Evolutionary conservation across 2,888 invertebrate species (phyloP).

Genomic region (Deilephila elpenor): DNA sequence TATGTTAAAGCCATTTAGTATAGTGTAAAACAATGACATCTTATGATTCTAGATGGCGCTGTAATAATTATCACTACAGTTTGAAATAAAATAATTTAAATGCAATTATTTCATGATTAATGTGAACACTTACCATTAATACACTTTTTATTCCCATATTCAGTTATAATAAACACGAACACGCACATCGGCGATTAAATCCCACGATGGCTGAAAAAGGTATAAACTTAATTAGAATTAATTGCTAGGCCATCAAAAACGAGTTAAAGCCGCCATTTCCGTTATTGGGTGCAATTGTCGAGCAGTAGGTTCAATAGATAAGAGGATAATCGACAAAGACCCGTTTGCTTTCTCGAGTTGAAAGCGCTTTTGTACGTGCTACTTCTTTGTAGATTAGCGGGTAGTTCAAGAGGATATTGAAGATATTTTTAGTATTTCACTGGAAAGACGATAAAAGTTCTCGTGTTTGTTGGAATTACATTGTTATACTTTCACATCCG

Average conservation of each 20-base stretch:
- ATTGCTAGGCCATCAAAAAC: slow-evolving; percentile 9
- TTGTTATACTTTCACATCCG: slow-evolving; percentile 1
- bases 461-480: not conserved
- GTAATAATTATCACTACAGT: not conserved
- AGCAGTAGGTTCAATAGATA: slow-evolving; percentile 43
- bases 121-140: not conserved
- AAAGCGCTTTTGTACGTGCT: slow-evolving; percentile 40
- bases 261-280: slow-evolving; percentile 17
- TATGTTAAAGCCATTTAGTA: not conserved
- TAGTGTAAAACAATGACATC: not conserved
- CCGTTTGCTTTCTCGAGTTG: slow-evolving; percentile 34
- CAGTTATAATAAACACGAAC: not conserved
- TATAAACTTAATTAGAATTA: not conserved
- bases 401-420: slow-evolving; percentile 27
- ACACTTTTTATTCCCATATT: not conserved
- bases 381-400: slow-evolving; percentile 32
- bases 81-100: not conserved
- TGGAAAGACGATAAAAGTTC: not conserved
- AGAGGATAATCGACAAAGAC: slow-evolving; percentile 36
- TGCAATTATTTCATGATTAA: slow-evolving; percentile 1
- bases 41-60: not conserved
- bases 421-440: not conserved
- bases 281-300: slow-evolving; percentile 30
- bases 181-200: slow-evolving; percentile 6
- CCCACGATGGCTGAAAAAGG: not conserved